A percentile compares a stretch with the other conserved stretches of the same genome.
phyloP scores from a whole-genome alignment of 2,797 vertebrate species.

The Pangasius macronema region DNA sequence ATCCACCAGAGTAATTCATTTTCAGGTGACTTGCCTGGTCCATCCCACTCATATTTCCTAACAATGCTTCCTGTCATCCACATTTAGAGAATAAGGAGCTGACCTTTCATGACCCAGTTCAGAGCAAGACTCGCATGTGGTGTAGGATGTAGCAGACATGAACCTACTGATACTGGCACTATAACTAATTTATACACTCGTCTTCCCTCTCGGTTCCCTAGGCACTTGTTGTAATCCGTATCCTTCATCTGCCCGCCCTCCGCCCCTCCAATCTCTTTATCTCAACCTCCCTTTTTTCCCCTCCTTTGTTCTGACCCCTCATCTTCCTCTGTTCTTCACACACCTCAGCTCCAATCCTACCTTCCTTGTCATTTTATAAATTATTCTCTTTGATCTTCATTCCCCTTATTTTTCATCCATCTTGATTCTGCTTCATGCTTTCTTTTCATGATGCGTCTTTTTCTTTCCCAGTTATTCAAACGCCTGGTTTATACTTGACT shows the following conservation, averaged over 20 bases:
- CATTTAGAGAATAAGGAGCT: conserved; percentile 18
- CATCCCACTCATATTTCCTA: conserved; percentile 27
- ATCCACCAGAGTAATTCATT: conserved; percentile 47
- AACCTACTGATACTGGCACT: conserved; percentile 21
- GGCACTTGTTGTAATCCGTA: conserved; percentile 9
- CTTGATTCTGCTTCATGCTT: background rate
- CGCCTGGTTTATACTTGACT: background rate
- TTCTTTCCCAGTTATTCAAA: background rate
- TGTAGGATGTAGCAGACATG: conserved; percentile 1
- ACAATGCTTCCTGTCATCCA: conserved; percentile 35
- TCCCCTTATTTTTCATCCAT: background rate
- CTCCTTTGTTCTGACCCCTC: conserved; percentile 8
- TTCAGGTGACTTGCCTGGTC: conserved; percentile 44
- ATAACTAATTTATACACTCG: conserved; percentile 15
- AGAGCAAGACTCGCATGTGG: conserved; percentile 22
- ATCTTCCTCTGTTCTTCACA: conserved; percentile 26
- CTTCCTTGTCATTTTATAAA: conserved; percentile 24
- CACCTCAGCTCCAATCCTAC: background rate
- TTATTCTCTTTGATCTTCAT: conserved; percentile 1
- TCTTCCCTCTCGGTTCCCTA: background rate
- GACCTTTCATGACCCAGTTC: conserved; percentile 29
- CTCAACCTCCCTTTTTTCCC: background rate
- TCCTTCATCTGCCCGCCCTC: conserved; percentile 32
- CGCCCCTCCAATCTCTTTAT: conserved; percentile 15
- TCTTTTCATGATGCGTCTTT: background rate